Evolutionary conservation across 2,797 vertebrate species (phyloP).

Genomic region (Crocidura indochinensis): DNA sequence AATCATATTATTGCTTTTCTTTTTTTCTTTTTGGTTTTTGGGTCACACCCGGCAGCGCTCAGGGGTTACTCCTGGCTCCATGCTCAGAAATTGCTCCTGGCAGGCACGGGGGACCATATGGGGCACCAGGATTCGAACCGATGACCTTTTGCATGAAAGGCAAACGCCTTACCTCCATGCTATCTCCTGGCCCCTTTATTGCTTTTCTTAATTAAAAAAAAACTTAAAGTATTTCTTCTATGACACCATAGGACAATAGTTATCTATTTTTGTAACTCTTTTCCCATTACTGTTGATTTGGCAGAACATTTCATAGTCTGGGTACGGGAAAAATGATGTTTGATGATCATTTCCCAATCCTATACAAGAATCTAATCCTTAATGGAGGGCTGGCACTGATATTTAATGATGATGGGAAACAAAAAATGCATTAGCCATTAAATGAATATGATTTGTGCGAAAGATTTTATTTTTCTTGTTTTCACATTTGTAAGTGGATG

Average conservation of each 20-base stretch:
- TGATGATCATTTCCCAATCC: slow-evolving; percentile 22
- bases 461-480: slow-evolving; percentile 29
- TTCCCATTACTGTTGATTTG: slow-evolving; percentile 21
- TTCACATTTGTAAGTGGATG: slow-evolving; percentile 65
- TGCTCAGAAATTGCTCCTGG: too few relatives aligned
- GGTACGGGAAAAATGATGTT: slow-evolving; percentile 48
- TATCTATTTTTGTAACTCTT: slow-evolving; percentile 56
- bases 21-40: too few relatives aligned
- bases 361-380: slow-evolving; percentile 49
- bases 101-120: too few relatives aligned
- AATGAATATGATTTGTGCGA: slow-evolving; percentile 42
- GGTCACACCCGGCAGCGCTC: too few relatives aligned
- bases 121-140: too few relatives aligned
- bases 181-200: too few relatives aligned
- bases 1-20: slow-evolving; percentile 46
- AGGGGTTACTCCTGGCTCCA: too few relatives aligned
- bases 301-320: neutral
- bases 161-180: too few relatives aligned
- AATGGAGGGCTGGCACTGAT: slow-evolving; percentile 35
- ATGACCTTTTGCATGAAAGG: too few relatives aligned
- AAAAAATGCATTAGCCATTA: slow-evolving; percentile 53
- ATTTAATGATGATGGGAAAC: slow-evolving; percentile 70
- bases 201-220: slow-evolving; percentile 51
- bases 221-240: slow-evolving; percentile 26
- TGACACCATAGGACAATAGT: slow-evolving; percentile 54